Evolutionary conservation across 2,113 vertebrate genomes (phyloP).

Genomic region (Eublepharis macularius): DNA sequence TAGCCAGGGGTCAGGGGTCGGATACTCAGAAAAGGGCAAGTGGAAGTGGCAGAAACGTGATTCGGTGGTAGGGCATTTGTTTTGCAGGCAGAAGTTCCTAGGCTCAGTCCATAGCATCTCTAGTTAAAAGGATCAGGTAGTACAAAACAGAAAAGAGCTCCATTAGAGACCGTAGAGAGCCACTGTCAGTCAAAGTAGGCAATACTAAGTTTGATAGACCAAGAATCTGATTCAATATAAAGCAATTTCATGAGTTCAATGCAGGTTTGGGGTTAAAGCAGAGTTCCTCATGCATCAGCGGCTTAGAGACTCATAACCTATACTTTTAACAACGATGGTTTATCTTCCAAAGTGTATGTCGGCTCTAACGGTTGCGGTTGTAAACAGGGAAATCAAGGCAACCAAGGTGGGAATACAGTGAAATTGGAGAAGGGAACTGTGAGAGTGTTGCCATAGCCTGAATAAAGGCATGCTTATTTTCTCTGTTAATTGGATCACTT

Average conservation of each 20-base stretch:
- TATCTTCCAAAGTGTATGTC: not conserved
- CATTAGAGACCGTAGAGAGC: too few species aligned
- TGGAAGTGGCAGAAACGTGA: too few species aligned
- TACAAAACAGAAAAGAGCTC: too few species aligned
- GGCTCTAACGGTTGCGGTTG: not conserved
- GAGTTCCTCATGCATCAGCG: not conserved
- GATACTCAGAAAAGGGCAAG: not conserved
- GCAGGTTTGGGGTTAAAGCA: not conserved
- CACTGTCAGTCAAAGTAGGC: too few species aligned
- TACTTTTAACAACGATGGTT: not conserved
- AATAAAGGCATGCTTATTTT: slow-evolving; percentile 11
- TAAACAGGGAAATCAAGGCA: not conserved
- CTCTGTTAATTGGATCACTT: slow-evolving; percentile 31
- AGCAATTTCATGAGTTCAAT: not conserved
- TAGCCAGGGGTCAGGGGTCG: not conserved
- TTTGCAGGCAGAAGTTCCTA: too few species aligned
- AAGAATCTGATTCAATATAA: too few species aligned
- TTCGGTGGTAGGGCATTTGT: too few species aligned
- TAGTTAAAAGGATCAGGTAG: too few species aligned
- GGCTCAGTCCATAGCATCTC: too few species aligned
- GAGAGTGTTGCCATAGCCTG: not conserved
- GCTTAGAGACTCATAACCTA: not conserved
- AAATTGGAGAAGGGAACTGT: not conserved
- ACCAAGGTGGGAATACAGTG: not conserved
- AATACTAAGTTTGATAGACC: too few species aligned